Base-by-base conservation (phyloP, 2,888 invertebrate species). In the Cryptocephalus primarius region DNA sequence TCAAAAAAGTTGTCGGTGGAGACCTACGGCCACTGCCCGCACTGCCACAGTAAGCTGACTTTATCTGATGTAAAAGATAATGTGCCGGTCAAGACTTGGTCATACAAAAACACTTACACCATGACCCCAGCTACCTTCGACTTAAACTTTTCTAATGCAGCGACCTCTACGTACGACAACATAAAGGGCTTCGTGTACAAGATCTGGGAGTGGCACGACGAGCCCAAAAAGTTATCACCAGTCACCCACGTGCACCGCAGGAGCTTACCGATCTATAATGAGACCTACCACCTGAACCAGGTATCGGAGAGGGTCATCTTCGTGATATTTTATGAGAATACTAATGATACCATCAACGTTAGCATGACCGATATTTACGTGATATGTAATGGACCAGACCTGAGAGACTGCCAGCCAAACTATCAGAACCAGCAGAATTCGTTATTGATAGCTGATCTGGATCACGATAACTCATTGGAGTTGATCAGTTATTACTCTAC, bases 341-440 rank as follows among this genome's bases (percentile, higher is more conserved):
- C 83, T 60, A 80, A 82, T 0, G 82, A 83, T 58, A 81, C 82
- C 56, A 84, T 85, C 42, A 87, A 88, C 66, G 82, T 84, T 1
- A 87, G 86, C 61, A 82, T 85, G 61, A 83, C 80, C n/a, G 82
- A 85, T 55, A 78, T 88, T 42, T 75, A 80, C 1, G 87, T 88
- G 64, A 75, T 88, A 51, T 89, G 88, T 68, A 74, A 55, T 60
- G 71, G 46, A 60, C 69, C 48, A 66, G 64, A 39, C 8, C 67
- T 54, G 55, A 62, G 51, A 13, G 60, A 65, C 41, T 88, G 88
- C 60, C 88, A 88, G 60, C 88, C 88, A 0, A 82, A 83, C 66
- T 68, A 87, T 33, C 76, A 77, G 49, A 80, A 82, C 58, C 86
- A 88, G 59, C 80, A 81, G 54, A 78, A 82, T 54, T 86, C 85